Conservation (phyloP, 2,888 invertebrate species). For the Sminthurinus aureus region DNA sequence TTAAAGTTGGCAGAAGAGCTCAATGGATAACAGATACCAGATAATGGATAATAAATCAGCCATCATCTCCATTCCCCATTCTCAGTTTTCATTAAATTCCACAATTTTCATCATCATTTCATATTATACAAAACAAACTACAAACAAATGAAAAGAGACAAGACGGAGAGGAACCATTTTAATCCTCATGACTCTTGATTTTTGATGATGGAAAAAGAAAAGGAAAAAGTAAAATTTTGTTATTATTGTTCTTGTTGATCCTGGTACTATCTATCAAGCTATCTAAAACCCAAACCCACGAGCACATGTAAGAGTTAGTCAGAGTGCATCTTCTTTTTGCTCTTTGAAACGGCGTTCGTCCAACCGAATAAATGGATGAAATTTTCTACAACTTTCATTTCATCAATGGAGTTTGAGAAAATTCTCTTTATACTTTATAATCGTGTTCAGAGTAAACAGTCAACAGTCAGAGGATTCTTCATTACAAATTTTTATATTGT, state of each 20-base stretch:
- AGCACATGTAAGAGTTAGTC: background rate
- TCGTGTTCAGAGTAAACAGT: too few species aligned
- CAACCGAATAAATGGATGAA: background rate
- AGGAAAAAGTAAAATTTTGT: too few species aligned
- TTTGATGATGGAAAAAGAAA: background rate
- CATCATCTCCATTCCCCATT: background rate
- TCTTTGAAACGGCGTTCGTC: background rate
- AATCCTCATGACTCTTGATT: background rate
- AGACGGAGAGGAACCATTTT: background rate
- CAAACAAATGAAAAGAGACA: slow-evolving; percentile 9
- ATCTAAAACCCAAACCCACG: background rate
- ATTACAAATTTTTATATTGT: too few species aligned
- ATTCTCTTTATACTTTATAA: too few species aligned
- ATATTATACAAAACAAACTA: background rate
- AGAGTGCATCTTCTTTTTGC: background rate
- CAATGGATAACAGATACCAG: background rate
- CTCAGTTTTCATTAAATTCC: background rate
- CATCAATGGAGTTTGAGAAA: background rate
- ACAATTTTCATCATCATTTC: background rate
- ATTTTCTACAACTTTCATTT: slow-evolving; percentile 2
- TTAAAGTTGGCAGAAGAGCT: slow-evolving; percentile 9
- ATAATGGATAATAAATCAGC: background rate
- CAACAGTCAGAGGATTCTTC: too few species aligned
- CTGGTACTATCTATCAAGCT: background rate
- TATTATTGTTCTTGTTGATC: background rate